Evolutionary conservation across 2,888 invertebrate genomes (phyloP), one percentile per base, ranked within the genome.

Genomic region (Carpatolechia fugitivella): DNA sequence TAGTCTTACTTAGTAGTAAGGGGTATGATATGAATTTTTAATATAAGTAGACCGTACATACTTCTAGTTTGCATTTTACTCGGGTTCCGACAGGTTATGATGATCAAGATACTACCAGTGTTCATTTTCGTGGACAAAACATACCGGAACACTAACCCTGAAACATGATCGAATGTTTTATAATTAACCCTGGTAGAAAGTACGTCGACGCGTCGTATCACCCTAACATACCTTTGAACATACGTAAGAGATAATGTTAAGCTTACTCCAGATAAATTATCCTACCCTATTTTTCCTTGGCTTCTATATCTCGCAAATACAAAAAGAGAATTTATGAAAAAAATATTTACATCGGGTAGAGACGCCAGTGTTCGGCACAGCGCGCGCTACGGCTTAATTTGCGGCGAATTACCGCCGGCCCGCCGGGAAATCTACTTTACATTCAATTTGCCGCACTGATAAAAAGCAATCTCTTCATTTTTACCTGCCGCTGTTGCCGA

Each of bases 301-400:
- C 35, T 49, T 35, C 35, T 4, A 13, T 31, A 31, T 48, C 30
- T 18, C 33, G 35, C 16, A 35, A 48, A 55, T 59, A 73, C 65
- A 77, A 78, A 80, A 84, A 78, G 73, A 73, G 72, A 71, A 85
- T 84, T 85, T 85, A 84, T 81, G 74, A 79, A 87, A 80, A 88
- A 80, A 88, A 88, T 88, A 87, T 88, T 88, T 88, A 86, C 81
- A 82, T 82, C 72, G 82, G 82, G 83, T 78, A 85, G 76, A 79
- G 82, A 84, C 86, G 88, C 88, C 89, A 72, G 66, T 80, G 87
- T 18, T 41, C 44, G 44, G 4, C 44, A 16, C 16, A 30, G 88
- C 88, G 66, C 80, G 86, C 87, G 76, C 78, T 69, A 64, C 78
- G 78, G 79, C 82, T 78, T 85, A 83, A 85, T 85, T 82, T 82